phyloP scores from a whole-genome alignment of 2,888 invertebrate species.

The Tiliacea citrago region DNA sequence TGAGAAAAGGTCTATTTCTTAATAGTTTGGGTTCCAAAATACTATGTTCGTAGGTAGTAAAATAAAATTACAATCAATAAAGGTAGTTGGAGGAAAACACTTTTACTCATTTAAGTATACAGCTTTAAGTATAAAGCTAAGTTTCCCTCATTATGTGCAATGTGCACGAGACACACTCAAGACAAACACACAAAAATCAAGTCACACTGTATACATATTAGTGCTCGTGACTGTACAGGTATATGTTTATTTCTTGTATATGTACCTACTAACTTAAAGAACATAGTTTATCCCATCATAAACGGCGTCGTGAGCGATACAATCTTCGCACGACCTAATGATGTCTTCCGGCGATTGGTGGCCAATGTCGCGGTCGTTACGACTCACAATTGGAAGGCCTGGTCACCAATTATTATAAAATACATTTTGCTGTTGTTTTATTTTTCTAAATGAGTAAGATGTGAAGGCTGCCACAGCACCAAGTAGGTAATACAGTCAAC shows the following conservation, averaged over 20 bases:
- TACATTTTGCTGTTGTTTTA: background rate
- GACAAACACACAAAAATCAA: too few species aligned
- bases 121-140: too few species aligned
- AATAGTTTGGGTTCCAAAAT: too few species aligned
- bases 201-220: too few species aligned
- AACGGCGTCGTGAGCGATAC: conserved; percentile 22
- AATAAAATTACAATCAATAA: too few species aligned
- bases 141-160: too few species aligned
- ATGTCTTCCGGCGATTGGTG: conserved; percentile 49
- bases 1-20: too few species aligned
- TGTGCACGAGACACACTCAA: too few species aligned
- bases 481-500: background rate
- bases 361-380: conserved; percentile 32
- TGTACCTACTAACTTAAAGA: background rate
- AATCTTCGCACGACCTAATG: conserved; percentile 43
- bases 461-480: background rate
- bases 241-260: conserved; percentile 12
- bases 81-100: too few species aligned
- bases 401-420: conserved; percentile 11
- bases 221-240: too few species aligned
- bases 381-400: conserved; percentile 15
- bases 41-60: too few species aligned
- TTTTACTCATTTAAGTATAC: too few species aligned
- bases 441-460: background rate
- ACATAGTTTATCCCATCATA: conserved; percentile 22